A percentile compares a stretch with the other conserved stretches of the same genome.
These are phyloP conservation scores for Orius insidiosus DNA, from an alignment of 1,140 invertebrate genomes.

Conservation along the genomic window DNA sequence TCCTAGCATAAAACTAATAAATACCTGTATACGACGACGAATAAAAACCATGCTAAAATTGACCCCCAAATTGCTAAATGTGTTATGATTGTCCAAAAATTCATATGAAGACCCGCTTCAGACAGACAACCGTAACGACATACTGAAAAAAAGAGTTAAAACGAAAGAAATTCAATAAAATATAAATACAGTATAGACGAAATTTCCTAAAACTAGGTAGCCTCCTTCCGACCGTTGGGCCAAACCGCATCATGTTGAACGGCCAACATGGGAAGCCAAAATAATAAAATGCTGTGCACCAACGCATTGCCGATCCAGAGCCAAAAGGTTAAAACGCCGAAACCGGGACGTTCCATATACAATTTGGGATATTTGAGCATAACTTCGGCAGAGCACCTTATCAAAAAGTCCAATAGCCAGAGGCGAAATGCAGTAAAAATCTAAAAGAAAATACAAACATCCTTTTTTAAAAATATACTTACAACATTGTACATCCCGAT, in stretches of 20 bases:
- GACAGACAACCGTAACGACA: slow-evolving; percentile 90
- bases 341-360: slow-evolving; percentile 73
- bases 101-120: slow-evolving; percentile 90
- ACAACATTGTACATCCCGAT: slow-evolving; percentile 94
- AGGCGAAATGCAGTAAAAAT: slow-evolving; percentile 90
- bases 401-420: slow-evolving; percentile 90
- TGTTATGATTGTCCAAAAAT: slow-evolving; percentile 94
- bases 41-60: slow-evolving; percentile 83
- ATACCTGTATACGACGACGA: slow-evolving; percentile 77
- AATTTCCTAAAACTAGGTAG: slow-evolving; percentile 89
- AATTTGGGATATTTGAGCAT: slow-evolving; percentile 80
- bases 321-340: slow-evolving; percentile 74
- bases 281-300: slow-evolving; percentile 83
- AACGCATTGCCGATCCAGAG: slow-evolving; percentile 90
- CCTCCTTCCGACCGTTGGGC: slow-evolving; percentile 74
- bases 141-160: slow-evolving; percentile 47
- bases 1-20: no score
- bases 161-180: no score
- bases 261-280: slow-evolving; percentile 75
- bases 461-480: slow-evolving; percentile 26
- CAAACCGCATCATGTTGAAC: slow-evolving; percentile 62
- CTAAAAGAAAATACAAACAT: slow-evolving; percentile 26
- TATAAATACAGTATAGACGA: slow-evolving; percentile 74
- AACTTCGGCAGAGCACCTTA: slow-evolving; percentile 83
- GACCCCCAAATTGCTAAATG: slow-evolving; percentile 95